Evolutionary conservation across 2,888 invertebrate species (phyloP).

Genomic region (Urechis unicinctus): DNA sequence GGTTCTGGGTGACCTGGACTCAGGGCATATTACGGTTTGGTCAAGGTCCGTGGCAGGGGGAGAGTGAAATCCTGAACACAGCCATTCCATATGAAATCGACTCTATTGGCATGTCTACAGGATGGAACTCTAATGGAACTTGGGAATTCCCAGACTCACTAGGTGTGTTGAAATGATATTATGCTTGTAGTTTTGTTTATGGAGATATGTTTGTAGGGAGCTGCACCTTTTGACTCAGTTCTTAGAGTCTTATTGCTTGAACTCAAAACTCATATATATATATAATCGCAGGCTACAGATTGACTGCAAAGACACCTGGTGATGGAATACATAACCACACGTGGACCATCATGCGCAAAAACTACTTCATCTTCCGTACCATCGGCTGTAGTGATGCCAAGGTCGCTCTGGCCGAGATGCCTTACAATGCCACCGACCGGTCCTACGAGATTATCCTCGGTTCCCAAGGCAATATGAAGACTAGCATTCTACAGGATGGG

Average conservation of each 20-base stretch:
- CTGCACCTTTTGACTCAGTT: too few species aligned
- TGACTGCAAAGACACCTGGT: too few species aligned
- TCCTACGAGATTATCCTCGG: slow-evolving; percentile 10
- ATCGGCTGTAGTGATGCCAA: slow-evolving; percentile 8
- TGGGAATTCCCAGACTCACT: slow-evolving; percentile 7
- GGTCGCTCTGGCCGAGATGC: slow-evolving; percentile 2
- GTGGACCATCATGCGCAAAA: neutral
- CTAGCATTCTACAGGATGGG: neutral
- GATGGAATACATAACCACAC: too few species aligned
- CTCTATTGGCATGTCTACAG: neutral
- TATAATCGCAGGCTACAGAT: too few species aligned
- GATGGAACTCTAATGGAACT: neutral
- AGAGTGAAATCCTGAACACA: neutral
- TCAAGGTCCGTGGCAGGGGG: slow-evolving; percentile 1
- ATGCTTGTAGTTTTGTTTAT: too few species aligned
- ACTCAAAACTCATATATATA: too few species aligned
- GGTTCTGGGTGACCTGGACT: slow-evolving; percentile 9
- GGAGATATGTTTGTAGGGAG: too few species aligned
- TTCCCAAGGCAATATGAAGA: slow-evolving; percentile 3
- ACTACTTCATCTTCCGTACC: slow-evolving; percentile 1
- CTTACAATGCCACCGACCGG: neutral
- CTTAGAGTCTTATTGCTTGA: too few species aligned
- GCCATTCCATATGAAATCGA: neutral
- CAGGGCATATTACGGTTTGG: slow-evolving; percentile 4
- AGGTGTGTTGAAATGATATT: too few species aligned